phyloP scores from a whole-genome alignment of 2,113 vertebrate genomes.

The Ptychochromis oligacanthus region DNA sequence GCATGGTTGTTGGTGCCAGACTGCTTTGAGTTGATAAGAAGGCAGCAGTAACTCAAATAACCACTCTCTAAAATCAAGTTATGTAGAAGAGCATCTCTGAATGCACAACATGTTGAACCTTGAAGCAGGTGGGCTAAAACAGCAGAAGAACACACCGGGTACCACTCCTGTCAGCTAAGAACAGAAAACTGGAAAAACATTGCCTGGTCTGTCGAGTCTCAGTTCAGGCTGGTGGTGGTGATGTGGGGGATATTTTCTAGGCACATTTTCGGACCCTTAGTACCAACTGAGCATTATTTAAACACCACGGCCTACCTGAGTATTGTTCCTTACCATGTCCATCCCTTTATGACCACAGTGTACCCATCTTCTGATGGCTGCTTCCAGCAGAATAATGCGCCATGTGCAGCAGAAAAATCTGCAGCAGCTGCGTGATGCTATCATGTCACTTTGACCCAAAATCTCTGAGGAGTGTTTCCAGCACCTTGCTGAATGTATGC shows the following conservation, averaged over 20 bases:
- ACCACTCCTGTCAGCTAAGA: background rate
- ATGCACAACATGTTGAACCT: background rate
- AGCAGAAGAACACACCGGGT: background rate
- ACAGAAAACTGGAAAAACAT: background rate
- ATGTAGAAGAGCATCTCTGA: background rate
- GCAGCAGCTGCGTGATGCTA: background rate
- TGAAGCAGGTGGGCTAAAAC: background rate
- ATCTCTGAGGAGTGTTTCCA: background rate
- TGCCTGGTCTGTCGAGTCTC: background rate
- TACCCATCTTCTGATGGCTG: background rate
- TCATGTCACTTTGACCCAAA: background rate
- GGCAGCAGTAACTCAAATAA: background rate
- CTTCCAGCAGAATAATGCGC: background rate
- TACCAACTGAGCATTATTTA: background rate
- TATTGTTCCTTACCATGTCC: background rate
- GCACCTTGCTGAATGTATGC: background rate
- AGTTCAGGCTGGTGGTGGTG: background rate
- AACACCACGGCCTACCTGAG: background rate
- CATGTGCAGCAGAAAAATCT: background rate
- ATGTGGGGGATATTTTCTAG: background rate
- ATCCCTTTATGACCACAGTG: background rate
- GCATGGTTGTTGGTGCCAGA: background rate
- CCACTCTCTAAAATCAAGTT: background rate
- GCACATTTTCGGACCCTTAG: background rate
- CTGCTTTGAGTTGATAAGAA: background rate